Evolutionary conservation across 2,888 invertebrate genomes (phyloP).

Genomic region (Chrysolina americana): DNA sequence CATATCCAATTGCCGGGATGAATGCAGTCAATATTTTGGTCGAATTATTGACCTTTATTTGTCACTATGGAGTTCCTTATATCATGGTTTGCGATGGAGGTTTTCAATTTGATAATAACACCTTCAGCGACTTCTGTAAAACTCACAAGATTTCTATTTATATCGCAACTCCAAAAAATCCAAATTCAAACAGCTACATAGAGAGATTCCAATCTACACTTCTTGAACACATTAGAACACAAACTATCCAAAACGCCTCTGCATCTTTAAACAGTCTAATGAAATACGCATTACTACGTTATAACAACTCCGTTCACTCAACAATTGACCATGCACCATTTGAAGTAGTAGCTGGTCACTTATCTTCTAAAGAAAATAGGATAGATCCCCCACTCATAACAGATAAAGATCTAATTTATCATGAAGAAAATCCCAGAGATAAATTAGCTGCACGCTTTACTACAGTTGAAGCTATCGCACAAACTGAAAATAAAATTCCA

Average conservation of each 20-base stretch:
- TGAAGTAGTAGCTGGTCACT: not conserved
- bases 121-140: not conserved
- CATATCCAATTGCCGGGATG: conserved; percentile 25
- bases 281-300: not conserved
- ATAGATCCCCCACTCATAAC: not conserved
- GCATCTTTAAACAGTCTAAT: not conserved
- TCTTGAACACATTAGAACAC: not conserved
- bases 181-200: not conserved
- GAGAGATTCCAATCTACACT: not conserved
- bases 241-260: not conserved
- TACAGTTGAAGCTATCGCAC: not conserved
- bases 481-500: too few species aligned
- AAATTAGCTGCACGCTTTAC: not conserved
- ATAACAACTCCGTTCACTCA: not conserved
- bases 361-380: not conserved
- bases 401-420: not conserved
- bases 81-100: not conserved
- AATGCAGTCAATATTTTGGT: not conserved
- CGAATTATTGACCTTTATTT: not conserved
- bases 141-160: not conserved
- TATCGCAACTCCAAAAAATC: too few species aligned
- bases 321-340: not conserved
- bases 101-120: not conserved
- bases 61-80: too few species aligned
- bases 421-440: not conserved